Percentiles rank a stretch among this genome's conserved stretches.
phyloP scores from a whole-genome alignment of 2,113 vertebrate genomes.

The Chaenocephalus aceratus region DNA sequence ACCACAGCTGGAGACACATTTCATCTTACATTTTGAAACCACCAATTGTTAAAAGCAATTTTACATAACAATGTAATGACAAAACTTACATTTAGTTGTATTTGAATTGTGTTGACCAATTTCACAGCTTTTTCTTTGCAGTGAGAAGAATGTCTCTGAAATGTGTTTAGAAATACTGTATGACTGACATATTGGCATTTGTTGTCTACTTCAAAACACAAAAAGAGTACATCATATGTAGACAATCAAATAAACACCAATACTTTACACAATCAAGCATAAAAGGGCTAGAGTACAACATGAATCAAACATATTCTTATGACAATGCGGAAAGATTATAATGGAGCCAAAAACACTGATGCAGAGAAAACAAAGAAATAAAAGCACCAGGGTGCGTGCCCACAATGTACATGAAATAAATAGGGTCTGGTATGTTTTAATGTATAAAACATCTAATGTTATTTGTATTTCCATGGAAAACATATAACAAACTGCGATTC shows the following conservation, averaged over 20 bases:
- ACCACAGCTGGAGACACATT: slow-evolving; percentile 27
- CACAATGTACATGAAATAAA: slow-evolving; percentile 1
- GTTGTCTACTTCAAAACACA: slow-evolving; percentile 53
- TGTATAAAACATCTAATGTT: slow-evolving; percentile 25
- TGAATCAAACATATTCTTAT: slow-evolving; percentile 22
- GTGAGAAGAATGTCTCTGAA: slow-evolving; percentile 3
- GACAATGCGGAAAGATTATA: slow-evolving; percentile 30
- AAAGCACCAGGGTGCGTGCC: slow-evolving; percentile 31
- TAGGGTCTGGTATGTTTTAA: slow-evolving; percentile 5
- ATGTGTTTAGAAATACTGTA: slow-evolving; percentile 15
- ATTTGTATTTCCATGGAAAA: slow-evolving; percentile 31
- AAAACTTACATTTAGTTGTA: not conserved
- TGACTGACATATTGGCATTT: slow-evolving; percentile 43
- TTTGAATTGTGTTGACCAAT: not conserved
- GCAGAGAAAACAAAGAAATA: slow-evolving; percentile 23
- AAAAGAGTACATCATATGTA: slow-evolving; percentile 43
- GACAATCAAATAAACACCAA: slow-evolving; percentile 49
- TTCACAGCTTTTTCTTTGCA: not conserved
- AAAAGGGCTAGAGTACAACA: slow-evolving; percentile 27
- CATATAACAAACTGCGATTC: slow-evolving; percentile 2
- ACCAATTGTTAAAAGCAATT: not conserved
- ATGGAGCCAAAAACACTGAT: slow-evolving; percentile 17
- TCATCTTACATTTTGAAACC: slow-evolving; percentile 3
- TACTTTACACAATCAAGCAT: slow-evolving; percentile 41
- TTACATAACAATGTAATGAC: not conserved